phyloP scores from a whole-genome alignment of 2,797 vertebrate genomes.

The Morelia viridis region DNA sequence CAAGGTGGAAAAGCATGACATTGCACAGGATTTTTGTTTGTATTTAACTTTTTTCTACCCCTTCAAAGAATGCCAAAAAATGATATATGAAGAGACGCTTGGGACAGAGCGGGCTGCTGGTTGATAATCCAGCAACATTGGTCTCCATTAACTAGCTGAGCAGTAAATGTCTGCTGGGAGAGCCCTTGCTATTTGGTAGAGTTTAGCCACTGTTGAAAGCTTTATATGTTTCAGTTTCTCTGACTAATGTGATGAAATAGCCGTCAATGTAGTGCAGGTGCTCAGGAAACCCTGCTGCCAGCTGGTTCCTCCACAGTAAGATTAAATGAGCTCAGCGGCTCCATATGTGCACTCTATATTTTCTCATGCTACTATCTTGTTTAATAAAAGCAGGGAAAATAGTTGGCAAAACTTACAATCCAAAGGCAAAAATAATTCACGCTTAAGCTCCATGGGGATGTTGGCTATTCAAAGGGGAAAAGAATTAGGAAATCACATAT shows the following conservation, averaged over 20 bases:
- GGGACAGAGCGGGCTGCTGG: neutral
- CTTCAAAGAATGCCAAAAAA: neutral
- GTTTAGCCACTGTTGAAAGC: neutral
- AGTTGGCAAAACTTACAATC: neutral
- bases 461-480: neutral
- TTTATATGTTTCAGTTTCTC: slow-evolving; percentile 29
- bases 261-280: slow-evolving; percentile 47
- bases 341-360: slow-evolving; percentile 22
- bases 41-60: neutral
- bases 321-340: slow-evolving; percentile 30
- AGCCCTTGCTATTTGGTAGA: slow-evolving; percentile 18
- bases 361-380: slow-evolving; percentile 6
- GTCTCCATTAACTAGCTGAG: neutral
- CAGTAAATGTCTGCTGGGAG: neutral
- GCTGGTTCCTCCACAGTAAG: slow-evolving; percentile 38
- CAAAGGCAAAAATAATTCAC: neutral
- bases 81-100: neutral
- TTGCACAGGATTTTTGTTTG: neutral
- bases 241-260: slow-evolving; percentile 24
- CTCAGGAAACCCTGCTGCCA: slow-evolving; percentile 47
- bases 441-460: neutral
- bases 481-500: neutral
- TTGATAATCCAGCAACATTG: neutral
- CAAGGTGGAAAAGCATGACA: neutral
- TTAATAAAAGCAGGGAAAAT: neutral